Evolutionary conservation across 1,140 invertebrate species (phyloP), one percentile per base, ranked within the genome.

Genomic region (Zaprionus ghesquierei): DNA sequence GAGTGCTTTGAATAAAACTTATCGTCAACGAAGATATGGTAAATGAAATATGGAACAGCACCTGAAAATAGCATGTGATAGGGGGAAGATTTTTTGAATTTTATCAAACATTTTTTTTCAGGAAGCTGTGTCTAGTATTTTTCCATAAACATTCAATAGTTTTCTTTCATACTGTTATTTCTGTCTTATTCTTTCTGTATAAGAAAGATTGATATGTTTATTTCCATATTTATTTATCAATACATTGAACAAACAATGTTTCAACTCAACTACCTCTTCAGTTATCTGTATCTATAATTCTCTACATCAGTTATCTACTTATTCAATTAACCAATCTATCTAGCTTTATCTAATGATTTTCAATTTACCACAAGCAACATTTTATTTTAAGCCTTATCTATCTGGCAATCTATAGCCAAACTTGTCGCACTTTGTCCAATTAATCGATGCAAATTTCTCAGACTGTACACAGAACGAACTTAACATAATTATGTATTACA

Each of bases 401-500:
- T 63, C 15, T 13, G 15, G 33, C 31, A 5, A 62, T 38, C 50
- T 25, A 25, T 63, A 33, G 31, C 6, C 31, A 23, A 54, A 54
- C 50, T 63, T 63, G 61, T 54, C 31, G 35, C 38, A 27, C 15
- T 50, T 66, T 59, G 46, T 53, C 44, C 29, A 50, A 54, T 68
- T 54, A 72, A 68, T 72, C 12, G 54, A 6, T 13, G 55, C 35
- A 53, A 72, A 59, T 66, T 58, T 27, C 58, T 53, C 12, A 29
- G 22, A n/a, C n/a, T 38, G n/a, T 38, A n/a, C n/a, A 38, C 5
- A 6, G 2, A 41, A 6, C 5, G 15, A 41, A 41, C 31, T 53
- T 29, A 41, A 31, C 22, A 63, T 63, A 29, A 15, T 51, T 35
- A 41, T 51, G 23, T 51, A 51, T 20, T 38, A 29, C 50, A 51